Evolutionary conservation across 2,888 invertebrate species (phyloP).

Genomic region (Prosapia bicincta): DNA sequence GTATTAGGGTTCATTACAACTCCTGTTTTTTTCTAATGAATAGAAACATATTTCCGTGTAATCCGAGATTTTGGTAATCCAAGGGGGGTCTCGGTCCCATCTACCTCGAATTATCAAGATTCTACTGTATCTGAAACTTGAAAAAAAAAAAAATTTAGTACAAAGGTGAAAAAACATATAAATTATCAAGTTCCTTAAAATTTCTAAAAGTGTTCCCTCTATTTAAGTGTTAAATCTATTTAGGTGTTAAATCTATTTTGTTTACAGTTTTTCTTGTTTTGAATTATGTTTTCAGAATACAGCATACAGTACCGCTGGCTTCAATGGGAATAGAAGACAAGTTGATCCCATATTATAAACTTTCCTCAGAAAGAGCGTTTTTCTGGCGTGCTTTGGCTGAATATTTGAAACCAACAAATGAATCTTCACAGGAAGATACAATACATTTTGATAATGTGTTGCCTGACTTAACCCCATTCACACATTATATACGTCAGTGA

Average conservation of each 20-base stretch:
- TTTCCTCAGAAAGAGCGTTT: neutral
- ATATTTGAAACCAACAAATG: conserved; percentile 7
- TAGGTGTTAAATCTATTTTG: conserved; percentile 8
- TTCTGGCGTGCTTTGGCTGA: conserved; percentile 22
- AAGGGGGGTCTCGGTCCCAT: no score
- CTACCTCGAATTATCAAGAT: no score
- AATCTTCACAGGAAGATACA: conserved; percentile 22
- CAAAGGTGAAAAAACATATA: no score
- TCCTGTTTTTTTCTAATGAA: no score
- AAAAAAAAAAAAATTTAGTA: no score
- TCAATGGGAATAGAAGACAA: conserved; percentile 15
- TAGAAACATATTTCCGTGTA: no score
- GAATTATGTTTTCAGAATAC: conserved; percentile 8
- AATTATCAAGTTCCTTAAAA: conserved; percentile 27
- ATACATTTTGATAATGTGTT: conserved; percentile 47
- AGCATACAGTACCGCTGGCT: conserved; percentile 8
- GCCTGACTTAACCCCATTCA: conserved; percentile 71
- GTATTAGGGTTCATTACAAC: no score
- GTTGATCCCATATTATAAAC: conserved; percentile 1
- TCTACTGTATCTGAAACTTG: no score
- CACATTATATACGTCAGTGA: conserved; percentile 67
- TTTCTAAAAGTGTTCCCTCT: conserved; percentile 5
- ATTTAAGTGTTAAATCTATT: conserved; percentile 5
- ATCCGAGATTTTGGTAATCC: no score
- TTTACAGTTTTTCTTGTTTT: neutral